Conservation (phyloP, 2,113 vertebrate species). For the Vidua chalybeata region DNA sequence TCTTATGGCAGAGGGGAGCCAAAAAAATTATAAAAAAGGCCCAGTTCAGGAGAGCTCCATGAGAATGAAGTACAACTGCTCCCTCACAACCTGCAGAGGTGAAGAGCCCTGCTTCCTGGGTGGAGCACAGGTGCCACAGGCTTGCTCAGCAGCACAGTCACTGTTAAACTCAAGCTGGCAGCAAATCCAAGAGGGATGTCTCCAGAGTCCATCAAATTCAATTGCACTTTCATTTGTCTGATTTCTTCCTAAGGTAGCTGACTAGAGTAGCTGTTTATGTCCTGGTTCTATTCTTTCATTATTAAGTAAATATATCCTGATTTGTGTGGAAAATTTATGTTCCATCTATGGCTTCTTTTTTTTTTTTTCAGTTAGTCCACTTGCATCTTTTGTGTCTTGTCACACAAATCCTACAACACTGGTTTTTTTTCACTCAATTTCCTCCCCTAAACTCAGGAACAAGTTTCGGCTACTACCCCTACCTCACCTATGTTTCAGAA, state of each 20-base stretch:
- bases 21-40: neutral
- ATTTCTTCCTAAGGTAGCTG: neutral
- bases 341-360: neutral
- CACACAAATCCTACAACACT: neutral
- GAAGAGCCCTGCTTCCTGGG: neutral
- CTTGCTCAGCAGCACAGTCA: neutral
- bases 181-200: neutral
- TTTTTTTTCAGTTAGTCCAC: neutral
- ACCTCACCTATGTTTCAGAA: neutral
- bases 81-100: neutral
- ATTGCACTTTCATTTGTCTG: neutral
- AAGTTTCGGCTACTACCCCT: neutral
- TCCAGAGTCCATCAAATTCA: neutral
- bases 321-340: neutral
- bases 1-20: neutral
- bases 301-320: neutral
- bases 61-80: neutral
- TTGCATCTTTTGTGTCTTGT: neutral
- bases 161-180: neutral
- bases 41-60: neutral
- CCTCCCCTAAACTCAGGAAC: neutral
- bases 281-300: neutral
- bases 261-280: neutral
- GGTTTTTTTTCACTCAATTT: neutral
- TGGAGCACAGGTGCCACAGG: neutral